These are phyloP conservation scores for Petrocephalus sullivani DNA, from an alignment of 2,797 vertebrate genomes.

Conservation along the genomic window DNA sequence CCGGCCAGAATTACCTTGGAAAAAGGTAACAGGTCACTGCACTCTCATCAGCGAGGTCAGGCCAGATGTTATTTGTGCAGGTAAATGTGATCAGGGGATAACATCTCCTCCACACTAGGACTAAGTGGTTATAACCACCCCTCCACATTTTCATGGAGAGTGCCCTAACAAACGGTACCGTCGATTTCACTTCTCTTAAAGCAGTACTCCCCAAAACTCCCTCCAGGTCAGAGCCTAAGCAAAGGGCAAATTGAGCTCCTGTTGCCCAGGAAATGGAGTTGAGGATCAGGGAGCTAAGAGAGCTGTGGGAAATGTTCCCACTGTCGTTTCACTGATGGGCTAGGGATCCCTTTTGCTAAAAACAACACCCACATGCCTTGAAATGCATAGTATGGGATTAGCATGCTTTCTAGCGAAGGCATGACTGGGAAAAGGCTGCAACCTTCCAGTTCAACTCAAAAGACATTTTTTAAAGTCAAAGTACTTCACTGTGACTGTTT, in stretches of 20 bases:
- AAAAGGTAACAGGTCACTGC: background rate
- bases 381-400: background rate
- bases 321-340: background rate
- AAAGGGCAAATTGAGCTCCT: background rate
- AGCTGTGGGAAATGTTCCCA: background rate
- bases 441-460: background rate
- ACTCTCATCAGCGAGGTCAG: background rate
- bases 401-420: background rate
- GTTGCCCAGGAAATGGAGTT: background rate
- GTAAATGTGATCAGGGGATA: background rate
- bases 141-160: background rate
- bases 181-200: background rate
- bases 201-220: background rate
- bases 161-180: background rate
- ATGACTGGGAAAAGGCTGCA: background rate
- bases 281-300: background rate
- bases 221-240: background rate
- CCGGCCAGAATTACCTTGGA: background rate
- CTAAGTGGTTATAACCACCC: background rate
- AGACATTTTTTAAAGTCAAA: background rate
- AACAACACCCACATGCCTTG: background rate
- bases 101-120: constrained; percentile 2
- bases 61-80: background rate
- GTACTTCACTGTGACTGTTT: background rate
- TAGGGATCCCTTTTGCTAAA: background rate